Base-by-base conservation (phyloP, 1,140 invertebrate species). In the Stenopsyche tienmushanensis region DNA sequence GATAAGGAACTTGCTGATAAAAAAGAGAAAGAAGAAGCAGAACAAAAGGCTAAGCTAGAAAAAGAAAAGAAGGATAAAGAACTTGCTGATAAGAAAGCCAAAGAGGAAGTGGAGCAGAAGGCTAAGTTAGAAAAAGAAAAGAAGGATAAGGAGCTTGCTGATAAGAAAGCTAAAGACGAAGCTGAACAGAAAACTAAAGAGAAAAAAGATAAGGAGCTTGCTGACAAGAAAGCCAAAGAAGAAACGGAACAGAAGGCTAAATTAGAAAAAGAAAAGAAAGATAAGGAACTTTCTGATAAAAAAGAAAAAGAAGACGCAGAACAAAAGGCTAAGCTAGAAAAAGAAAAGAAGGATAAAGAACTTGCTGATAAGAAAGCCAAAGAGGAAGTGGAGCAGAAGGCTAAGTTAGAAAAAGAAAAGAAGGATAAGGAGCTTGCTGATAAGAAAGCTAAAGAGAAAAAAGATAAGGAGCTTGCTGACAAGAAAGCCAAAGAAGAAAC, bases 91-190 rank as follows among this genome's bases (percentile, higher is more conserved):
- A 59, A 71, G 17, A 25, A 54, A 13, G n/a, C n/a, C n/a, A 70
- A 74, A 67, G 60, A 65, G 9, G 45, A 50, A 52, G 64, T 71
- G 26, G 57, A 72, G 59, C 65, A 67, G 39, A 66, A 59, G n/a
- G 8, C 13, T 1, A 58, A 66, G 64, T 58, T 65, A 72, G 23
- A 59, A 52, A 64, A 20, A 69, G 72, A 67, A 13, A 64, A 39
- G 66, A 74, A 66, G 68, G 72, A 50, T 10, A 25, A 69, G 60
- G n/a, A 70, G 34, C 8, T 18, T 52, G 65, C 24, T 69, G 72
- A 67, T 9, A 64, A 39, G 66, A 74, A 66, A 69, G 72, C 49
- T 10, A 25, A 69, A 63, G n/a, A 70, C 64, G 57, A 64, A 66
- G 54, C 66, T 71, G 49, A 65, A 71, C 49, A 45, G 55, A 66